Percentiles rank a stretch among this genome's conserved stretches.
phyloP scores from a whole-genome alignment of 2,888 invertebrate species.

The Bibio marci region DNA sequence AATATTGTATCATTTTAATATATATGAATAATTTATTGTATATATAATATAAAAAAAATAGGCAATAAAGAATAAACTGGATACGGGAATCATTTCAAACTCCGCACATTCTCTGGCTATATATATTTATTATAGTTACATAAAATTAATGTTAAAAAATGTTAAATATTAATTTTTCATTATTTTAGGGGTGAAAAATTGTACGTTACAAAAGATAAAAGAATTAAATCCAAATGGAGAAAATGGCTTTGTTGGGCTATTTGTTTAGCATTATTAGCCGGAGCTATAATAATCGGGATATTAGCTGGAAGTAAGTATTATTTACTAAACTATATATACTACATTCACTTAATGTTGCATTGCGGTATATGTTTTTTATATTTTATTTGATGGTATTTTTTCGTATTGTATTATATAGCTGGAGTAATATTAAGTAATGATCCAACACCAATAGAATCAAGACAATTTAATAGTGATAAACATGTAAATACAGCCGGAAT shows the following conservation, averaged over 20 bases:
- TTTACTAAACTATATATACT: not conserved
- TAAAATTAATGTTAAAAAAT: too few relatives aligned
- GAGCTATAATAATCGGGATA: conserved; percentile 50
- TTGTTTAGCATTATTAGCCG: conserved; percentile 43
- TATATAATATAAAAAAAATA: too few relatives aligned
- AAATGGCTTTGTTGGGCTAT: conserved; percentile 51
- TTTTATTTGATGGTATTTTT: not conserved
- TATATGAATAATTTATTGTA: too few relatives aligned
- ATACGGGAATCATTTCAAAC: too few relatives aligned
- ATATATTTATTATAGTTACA: too few relatives aligned
- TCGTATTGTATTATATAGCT: conserved; percentile 38
- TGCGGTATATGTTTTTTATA: too few relatives aligned
- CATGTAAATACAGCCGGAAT: conserved; percentile 31
- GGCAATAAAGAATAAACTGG: too few relatives aligned
- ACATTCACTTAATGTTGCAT: too few relatives aligned
- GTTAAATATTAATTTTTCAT: not conserved
- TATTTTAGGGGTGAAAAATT: conserved; percentile 61
- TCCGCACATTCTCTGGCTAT: too few relatives aligned
- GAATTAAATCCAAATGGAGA: conserved; percentile 48
- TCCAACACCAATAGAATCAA: conserved; percentile 37
- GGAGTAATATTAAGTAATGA: conserved; percentile 50
- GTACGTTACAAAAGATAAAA: conserved; percentile 65
- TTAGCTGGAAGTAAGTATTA: conserved; percentile 51
- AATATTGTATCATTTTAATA: too few relatives aligned
- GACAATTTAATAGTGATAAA: conserved; percentile 36